These are phyloP conservation scores for Drosophila multiciliata DNA, from an alignment of 2,888 invertebrate species.

Conservation along the genomic window DNA sequence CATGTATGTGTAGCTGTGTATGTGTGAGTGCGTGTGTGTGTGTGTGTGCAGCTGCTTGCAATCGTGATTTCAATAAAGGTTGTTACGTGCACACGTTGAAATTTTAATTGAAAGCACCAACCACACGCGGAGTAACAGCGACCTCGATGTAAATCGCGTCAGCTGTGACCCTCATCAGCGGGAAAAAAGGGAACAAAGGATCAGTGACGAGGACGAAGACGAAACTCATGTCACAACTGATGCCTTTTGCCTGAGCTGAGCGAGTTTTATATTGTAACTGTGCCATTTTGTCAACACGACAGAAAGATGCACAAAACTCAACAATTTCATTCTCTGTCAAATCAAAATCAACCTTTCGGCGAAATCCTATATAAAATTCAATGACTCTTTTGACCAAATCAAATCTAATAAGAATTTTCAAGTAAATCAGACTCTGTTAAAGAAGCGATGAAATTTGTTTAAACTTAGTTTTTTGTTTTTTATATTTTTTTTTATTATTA, in stretches of 20 bases:
- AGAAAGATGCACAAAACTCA: slow-evolving; percentile 3
- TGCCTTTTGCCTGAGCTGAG: slow-evolving; percentile 38
- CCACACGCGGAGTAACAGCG: slow-evolving; percentile 49
- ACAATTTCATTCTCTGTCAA: not conserved
- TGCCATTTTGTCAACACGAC: slow-evolving; percentile 25
- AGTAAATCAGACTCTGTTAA: not conserved
- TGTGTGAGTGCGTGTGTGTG: slow-evolving; percentile 4
- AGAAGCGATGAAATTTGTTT: not conserved
- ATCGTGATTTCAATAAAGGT: slow-evolving; percentile 81
- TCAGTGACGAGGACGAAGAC: slow-evolving; percentile 33
- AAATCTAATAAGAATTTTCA: not conserved
- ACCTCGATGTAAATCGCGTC: slow-evolving; percentile 48
- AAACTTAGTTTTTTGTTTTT: not conserved
- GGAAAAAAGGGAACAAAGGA: slow-evolving; percentile 58
- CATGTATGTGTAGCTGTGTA: not conserved
- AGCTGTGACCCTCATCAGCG: slow-evolving; percentile 68
- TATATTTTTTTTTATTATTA: no score
- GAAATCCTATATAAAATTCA: not conserved
- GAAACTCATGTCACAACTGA: slow-evolving; percentile 44
- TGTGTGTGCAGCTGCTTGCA: slow-evolving; percentile 61
- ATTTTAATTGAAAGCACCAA: slow-evolving; percentile 81
- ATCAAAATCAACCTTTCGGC: not conserved
- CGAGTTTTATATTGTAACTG: slow-evolving; percentile 32
- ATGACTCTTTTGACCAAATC: not conserved
- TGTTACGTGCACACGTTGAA: slow-evolving; percentile 78